These are phyloP conservation scores for Mylabris phalerata DNA, from an alignment of 1,140 invertebrate species.

Conservation along the genomic window DNA sequence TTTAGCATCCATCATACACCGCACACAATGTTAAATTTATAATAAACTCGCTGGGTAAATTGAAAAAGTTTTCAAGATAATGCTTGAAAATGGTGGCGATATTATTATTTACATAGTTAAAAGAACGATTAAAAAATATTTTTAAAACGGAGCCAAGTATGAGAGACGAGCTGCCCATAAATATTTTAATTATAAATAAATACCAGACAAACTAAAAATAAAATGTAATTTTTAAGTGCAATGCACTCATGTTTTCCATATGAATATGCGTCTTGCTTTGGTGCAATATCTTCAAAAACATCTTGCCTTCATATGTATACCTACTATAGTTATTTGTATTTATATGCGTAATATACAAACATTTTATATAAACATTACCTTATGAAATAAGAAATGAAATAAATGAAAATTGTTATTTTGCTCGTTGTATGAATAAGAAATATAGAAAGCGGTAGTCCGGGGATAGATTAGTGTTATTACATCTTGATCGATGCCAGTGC, in stretches of 20 bases:
- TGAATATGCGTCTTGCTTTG: not conserved
- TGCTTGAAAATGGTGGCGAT: no score
- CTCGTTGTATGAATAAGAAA: conserved; percentile 27
- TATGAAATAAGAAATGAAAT: no score
- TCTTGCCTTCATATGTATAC: no score
- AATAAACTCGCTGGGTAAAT: no score
- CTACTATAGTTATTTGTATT: no score
- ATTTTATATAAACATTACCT: conserved; percentile 1
- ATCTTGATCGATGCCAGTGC: conserved; percentile 26
- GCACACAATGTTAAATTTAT: no score
- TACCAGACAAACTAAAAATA: conserved; percentile 33
- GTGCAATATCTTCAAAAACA: no score
- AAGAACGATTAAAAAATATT: conserved; percentile 15
- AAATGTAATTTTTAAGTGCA: conserved; percentile 31
- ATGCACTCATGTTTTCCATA: conserved; percentile 20
- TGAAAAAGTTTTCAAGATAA: no score
- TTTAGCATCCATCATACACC: no score
- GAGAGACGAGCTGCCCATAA: conserved; percentile 23
- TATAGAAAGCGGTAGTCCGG: conserved; percentile 17
- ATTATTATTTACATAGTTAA: no score
- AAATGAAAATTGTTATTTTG: conserved; percentile 29
- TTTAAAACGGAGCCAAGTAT: conserved; percentile 19
- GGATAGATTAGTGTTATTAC: conserved; percentile 30
- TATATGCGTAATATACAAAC: not conserved
- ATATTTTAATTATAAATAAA: conserved; percentile 37